Percentiles rank a stretch among this genome's conserved stretches.
phyloP scores from a whole-genome alignment of 2,113 vertebrate genomes.

The Edolisoma coerulescens region DNA sequence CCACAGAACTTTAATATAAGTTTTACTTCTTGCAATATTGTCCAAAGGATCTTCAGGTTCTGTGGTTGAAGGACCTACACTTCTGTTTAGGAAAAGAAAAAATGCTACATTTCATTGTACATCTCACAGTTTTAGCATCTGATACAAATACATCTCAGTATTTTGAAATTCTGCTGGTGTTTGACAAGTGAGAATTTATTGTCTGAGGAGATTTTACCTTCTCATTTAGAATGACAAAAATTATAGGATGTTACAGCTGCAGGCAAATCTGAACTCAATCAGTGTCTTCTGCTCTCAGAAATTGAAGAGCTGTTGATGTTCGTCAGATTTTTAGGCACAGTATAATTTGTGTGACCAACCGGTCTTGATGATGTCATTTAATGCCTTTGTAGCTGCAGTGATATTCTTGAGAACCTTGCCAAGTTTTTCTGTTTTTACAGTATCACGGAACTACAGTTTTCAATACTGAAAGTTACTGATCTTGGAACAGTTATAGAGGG shows the following conservation, averaged over 20 bases:
- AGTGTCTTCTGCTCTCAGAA: not conserved
- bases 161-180: not conserved
- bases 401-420: not conserved
- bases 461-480: not conserved
- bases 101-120: not conserved
- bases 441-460: not conserved
- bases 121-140: not conserved
- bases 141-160: not conserved
- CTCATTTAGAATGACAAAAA: not conserved
- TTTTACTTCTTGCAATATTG: not conserved
- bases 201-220: not conserved
- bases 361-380: not conserved
- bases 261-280: not conserved
- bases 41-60: not conserved
- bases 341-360: not conserved
- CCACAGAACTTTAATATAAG: rapidly evolving
- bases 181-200: not conserved
- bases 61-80: not conserved
- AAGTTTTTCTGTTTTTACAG: not conserved
- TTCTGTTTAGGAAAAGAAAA: not conserved
- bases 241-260: not conserved
- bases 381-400: not conserved
- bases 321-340: not conserved
- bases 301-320: not conserved
- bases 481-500: not conserved